These are phyloP conservation scores for Acronicta leporina DNA, from an alignment of 2,888 invertebrate genomes.

Conservation along the genomic window DNA sequence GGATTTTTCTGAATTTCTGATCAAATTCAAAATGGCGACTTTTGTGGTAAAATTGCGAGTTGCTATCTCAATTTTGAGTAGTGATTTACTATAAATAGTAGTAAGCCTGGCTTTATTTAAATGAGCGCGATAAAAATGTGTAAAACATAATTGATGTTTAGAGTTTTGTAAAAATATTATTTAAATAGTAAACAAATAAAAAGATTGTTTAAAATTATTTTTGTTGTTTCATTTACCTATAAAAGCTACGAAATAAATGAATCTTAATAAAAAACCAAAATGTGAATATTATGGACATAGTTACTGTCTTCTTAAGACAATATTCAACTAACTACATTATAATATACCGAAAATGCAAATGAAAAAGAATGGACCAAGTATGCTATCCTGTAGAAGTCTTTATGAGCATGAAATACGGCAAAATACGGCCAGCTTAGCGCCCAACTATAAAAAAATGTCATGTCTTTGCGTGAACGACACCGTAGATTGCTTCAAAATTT, in stretches of 20 bases:
- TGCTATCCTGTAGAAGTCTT: too few relatives aligned
- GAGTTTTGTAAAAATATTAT: constrained; percentile 74
- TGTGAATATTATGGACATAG: too few relatives aligned
- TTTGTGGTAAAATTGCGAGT: constrained; percentile 24
- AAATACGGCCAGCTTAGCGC: too few relatives aligned
- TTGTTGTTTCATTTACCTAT: constrained; percentile 26
- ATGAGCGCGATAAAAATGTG: constrained; percentile 60
- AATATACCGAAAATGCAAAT: too few relatives aligned
- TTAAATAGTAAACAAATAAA: constrained; percentile 69
- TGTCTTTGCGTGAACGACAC: too few relatives aligned
- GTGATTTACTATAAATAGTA: constrained; percentile 44
- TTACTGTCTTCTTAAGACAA: too few relatives aligned
- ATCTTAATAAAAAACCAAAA: too few relatives aligned
- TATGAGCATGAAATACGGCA: too few relatives aligned
- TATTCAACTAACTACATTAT: too few relatives aligned
- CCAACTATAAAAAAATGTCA: too few relatives aligned
- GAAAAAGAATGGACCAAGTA: too few relatives aligned
- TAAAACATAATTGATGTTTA: constrained; percentile 74
- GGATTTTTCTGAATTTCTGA: not conserved
- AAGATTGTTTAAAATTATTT: constrained; percentile 47
- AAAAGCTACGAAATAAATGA: not conserved
- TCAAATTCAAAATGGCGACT: constrained; percentile 15
- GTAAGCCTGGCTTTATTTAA: constrained; percentile 63
- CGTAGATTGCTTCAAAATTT: too few relatives aligned
- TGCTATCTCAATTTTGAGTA: constrained; percentile 53